Evolutionary conservation across 2,888 invertebrate species (phyloP), one percentile per base, ranked within the genome.

Genomic region (Napeogenes sylphis): DNA sequence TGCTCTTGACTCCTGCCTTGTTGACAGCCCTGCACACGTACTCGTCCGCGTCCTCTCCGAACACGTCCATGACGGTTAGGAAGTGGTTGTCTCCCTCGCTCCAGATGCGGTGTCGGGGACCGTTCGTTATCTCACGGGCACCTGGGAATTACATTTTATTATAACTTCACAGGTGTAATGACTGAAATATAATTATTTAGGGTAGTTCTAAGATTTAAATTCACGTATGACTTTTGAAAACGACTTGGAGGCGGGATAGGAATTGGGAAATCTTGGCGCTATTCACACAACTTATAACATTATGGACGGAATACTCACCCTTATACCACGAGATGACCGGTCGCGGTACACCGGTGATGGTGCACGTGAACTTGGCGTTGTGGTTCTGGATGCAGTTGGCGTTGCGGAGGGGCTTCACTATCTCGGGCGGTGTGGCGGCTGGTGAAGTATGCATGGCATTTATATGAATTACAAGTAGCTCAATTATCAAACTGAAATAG

Each of bases 1-100:
- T 98, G 61, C 97, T 97, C 86, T 98, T 97, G 42, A 96, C 95
- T 35, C 99, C 99, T 13, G 96, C 99, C 75, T 95, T 94, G 91
- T 99, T 99, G 67, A 95, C 95, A 2, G 99, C 99, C 62, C 98
- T 93, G 80, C 98, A 98, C 12, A 97, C 95, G 83, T 99, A 99
- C 84, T 99, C 99, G 85, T 99, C 99, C 0, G 98, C 98, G 86
- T 99, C 99, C 82, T 99, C 99, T 0, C 98, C 98, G 84, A 95
- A 98, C 3, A 99, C 96, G 76, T 99, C 98, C 79, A 95, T 95
- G 30, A 99, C 96, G 0, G 96, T 94, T 30, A 99, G 93, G 81
- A 94, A 95, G 79, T 98, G 95, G 68, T 92, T 93, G 73, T 98
- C 96, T 8, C 97, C 98, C 79, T 99, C 99, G 68, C 95, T 94